Base-by-base conservation (phyloP, 2,888 invertebrate species). In the Xestia rhomboidea region DNA sequence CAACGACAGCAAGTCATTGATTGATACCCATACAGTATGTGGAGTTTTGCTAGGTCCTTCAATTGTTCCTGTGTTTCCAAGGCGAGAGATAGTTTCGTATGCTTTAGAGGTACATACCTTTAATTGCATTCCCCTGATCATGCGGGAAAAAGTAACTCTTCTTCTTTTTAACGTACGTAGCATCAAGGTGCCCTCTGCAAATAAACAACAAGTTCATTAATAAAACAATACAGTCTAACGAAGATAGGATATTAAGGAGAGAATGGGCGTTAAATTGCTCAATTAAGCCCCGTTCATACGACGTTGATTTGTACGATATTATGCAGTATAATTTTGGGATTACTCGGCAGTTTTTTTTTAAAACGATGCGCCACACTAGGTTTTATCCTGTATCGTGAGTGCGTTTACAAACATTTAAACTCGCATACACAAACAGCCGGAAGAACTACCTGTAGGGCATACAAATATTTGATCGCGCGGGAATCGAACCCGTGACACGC, bases 91-190 rank as follows among this genome's bases (percentile, higher is more conserved):
- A 51, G 10, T 10, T 51, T 24, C 46, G 11, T 51, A 24, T 51
- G 24, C 51, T n/a, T 24, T 3, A n/a, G n/a, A 27, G 3, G 18
- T 41, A n/a, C 64, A 18, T 81, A 93, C 93, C 93, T 94, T 91
- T 87, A 44, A 89, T 89, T 82, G 85, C 81, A 79, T 92, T 93
- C 64, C 86, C 90, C 85, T 93, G 86, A 82, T 95, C 94, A 71
- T 89, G 85, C 62, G 93, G 91, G 89, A 96, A 96, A 91, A 95
- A 96, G 84, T 92, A 96, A 84, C 91, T 93, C 86, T 93, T 96
- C 91, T 95, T 95, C 92, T 96, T 96, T 89, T 96, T 96, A 46
- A 96, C 90, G 87, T 90, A 96, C 0, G 96, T 96, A n/a, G 92
- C 90, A 84, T 96, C 94, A 96, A 93, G 94, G 89, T 92, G 94